phyloP scores from a whole-genome alignment of 2,797 vertebrate species.

The Falco novaeseelandiae region DNA sequence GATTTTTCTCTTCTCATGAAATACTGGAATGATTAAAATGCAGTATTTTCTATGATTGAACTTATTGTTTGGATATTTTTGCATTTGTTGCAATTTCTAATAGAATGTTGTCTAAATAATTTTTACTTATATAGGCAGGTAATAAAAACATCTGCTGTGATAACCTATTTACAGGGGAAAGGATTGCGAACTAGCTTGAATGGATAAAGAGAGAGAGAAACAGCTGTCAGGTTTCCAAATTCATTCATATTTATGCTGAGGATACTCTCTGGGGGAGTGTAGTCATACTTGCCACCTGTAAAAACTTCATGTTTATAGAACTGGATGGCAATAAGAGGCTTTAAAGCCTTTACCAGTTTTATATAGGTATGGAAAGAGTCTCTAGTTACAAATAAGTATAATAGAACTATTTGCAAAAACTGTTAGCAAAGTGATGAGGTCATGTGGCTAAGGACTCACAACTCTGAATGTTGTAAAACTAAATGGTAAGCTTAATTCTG shows the following conservation, averaged over 20 bases:
- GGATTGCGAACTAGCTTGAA: not conserved
- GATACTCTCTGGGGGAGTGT: not conserved
- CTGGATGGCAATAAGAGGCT: not conserved
- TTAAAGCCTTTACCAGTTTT: not conserved
- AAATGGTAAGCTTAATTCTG: not conserved
- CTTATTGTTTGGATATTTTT: not conserved
- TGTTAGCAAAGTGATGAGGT: not conserved
- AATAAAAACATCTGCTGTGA: not conserved
- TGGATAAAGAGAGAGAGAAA: not conserved
- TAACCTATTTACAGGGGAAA: not conserved
- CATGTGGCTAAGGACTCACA: not conserved
- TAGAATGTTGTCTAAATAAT: not conserved
- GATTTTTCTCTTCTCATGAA: not conserved
- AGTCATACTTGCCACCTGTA: conserved; percentile 19
- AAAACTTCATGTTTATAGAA: not conserved
- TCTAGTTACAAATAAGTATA: not conserved
- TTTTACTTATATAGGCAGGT: not conserved
- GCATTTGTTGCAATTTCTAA: not conserved
- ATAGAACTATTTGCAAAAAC: not conserved
- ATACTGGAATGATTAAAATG: not conserved
- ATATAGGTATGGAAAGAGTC: not conserved
- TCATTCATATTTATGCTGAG: not conserved
- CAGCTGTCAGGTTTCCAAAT: not conserved
- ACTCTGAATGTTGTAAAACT: not conserved
- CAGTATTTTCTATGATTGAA: not conserved